Conservation (phyloP, 2,888 invertebrate species). For the Sepiola atlantica region DNA sequence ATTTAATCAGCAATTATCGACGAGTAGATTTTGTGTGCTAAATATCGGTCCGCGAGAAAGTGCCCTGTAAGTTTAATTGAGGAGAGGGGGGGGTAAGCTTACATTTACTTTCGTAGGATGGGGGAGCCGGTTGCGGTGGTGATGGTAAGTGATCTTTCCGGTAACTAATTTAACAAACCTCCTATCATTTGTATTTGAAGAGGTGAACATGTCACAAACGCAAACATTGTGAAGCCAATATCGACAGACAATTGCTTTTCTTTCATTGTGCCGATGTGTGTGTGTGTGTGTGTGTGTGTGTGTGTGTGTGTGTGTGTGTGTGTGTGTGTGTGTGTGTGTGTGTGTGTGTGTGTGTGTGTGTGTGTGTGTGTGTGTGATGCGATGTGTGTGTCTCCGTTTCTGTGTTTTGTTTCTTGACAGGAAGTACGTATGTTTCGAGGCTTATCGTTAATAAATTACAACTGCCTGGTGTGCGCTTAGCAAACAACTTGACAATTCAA, state of each 20-base stretch:
- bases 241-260: not conserved
- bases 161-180: not conserved
- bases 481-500: not conserved
- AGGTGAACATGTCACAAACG: conserved; percentile 4
- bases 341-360: not conserved
- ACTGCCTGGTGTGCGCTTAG: conserved; percentile 1
- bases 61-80: not conserved
- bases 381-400: not conserved
- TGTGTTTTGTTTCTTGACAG: not conserved
- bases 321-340: not conserved
- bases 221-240: not conserved
- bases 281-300: not conserved
- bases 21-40: not conserved
- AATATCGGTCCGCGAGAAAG: not conserved
- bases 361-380: not conserved
- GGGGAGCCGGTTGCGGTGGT: not conserved
- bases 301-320: not conserved
- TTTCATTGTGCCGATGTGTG: not conserved
- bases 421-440: not conserved
- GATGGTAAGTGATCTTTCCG: not conserved
- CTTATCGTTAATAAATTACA: conserved; percentile 24
- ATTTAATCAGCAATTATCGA: not conserved
- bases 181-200: not conserved
- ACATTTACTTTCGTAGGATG: too few relatives aligned
- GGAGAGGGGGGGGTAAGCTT: not conserved